These are phyloP conservation scores for Aurelia aurita DNA, from an alignment of 30 jellyfish, hydroid and myxozoan species.

Conservation along the genomic window DNA sequence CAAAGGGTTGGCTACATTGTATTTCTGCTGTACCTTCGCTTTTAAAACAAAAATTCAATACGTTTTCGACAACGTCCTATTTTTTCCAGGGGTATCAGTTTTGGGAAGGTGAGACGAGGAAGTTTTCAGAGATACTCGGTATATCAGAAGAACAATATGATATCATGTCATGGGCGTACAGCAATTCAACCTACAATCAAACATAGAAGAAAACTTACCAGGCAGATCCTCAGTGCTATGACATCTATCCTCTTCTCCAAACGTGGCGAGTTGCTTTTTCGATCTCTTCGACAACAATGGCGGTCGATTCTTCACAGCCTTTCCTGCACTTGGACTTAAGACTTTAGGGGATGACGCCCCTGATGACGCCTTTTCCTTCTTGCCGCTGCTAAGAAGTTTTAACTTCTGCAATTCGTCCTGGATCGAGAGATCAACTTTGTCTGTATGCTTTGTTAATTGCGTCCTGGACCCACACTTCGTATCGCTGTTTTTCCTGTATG, in stretches of 20 bases:
- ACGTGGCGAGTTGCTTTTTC: conserved; percentile 73
- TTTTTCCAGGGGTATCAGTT: too few species aligned
- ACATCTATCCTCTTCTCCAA: conserved; percentile 54
- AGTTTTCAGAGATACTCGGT: too few species aligned
- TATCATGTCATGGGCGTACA: background rate
- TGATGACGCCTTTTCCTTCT: background rate
- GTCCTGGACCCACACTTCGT: too few species aligned
- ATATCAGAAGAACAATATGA: too few species aligned
- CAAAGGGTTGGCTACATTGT: too few species aligned
- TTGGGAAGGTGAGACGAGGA: too few species aligned
- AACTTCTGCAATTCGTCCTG: conserved; percentile 31
- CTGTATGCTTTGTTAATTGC: background rate
- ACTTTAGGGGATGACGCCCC: too few species aligned
- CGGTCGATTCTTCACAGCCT: conserved; percentile 48
- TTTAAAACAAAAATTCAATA: too few species aligned
- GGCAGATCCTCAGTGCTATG: conserved; percentile 48
- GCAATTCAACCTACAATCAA: background rate
- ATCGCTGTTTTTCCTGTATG: too few species aligned
- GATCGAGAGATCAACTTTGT: conserved; percentile 34
- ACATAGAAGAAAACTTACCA: conserved; percentile 3
- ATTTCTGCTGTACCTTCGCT: too few species aligned
- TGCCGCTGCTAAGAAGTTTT: conserved; percentile 17
- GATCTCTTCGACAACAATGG: conserved; percentile 88
- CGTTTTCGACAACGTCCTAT: too few species aligned
- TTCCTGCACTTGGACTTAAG: background rate